These are phyloP conservation scores for Syrmaticus mikado DNA, from an alignment of 2,113 vertebrate species.

Conservation along the genomic window DNA sequence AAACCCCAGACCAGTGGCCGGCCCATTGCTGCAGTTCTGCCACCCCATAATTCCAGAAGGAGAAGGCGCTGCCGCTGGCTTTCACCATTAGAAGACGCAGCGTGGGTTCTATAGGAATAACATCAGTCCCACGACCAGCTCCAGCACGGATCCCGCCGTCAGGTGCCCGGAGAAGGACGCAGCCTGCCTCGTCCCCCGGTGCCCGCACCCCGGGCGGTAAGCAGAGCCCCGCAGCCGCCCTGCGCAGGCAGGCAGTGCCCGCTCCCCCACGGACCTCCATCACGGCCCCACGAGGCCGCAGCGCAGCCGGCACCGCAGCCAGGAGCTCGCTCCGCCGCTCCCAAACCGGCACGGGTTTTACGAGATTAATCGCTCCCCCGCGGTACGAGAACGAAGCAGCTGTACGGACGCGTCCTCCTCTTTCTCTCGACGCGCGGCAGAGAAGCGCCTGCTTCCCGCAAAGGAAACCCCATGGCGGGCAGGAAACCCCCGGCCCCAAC, in stretches of 20 bases:
- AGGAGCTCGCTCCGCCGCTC: neutral
- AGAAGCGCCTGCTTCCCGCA: neutral
- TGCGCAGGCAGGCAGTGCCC: too few relatives aligned
- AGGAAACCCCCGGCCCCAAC: neutral
- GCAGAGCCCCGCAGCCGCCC: too few relatives aligned
- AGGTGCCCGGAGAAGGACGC: neutral
- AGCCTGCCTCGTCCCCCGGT: accelerated
- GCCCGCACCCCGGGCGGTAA: neutral
- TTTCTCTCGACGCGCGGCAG: neutral
- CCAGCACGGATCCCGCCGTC: neutral
- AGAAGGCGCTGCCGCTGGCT: accelerated
- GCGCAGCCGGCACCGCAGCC: neutral
- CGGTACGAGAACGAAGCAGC: neutral
- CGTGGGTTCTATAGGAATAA: neutral
- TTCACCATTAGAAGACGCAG: accelerated
- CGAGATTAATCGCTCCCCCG: neutral
- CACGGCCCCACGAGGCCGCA: too few relatives aligned
- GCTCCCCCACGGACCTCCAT: too few relatives aligned
- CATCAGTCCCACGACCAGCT: accelerated
- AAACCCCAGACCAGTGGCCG: too few relatives aligned
- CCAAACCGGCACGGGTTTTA: constrained; percentile 27
- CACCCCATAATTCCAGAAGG: accelerated
- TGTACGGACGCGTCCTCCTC: neutral
- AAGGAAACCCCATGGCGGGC: accelerated
- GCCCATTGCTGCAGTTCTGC: neutral